Evolutionary conservation across 1,140 invertebrate genomes (phyloP), one percentile per base, ranked within the genome.

Genomic region (Eufriesea mexicana): DNA sequence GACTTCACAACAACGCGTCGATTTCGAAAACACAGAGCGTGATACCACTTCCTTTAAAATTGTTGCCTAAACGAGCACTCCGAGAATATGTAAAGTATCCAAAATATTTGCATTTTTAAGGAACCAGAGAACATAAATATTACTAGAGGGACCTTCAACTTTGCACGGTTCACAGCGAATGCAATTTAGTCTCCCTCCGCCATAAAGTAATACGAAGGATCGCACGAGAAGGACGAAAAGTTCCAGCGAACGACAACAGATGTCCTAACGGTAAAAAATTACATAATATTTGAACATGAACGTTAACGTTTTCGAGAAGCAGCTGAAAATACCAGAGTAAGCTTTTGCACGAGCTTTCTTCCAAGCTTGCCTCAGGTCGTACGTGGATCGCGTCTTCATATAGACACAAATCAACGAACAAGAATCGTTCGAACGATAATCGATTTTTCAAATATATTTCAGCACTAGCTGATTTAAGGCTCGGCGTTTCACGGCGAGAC

Each of bases 311-410:
- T 45, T 49, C 1, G 35, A 59, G 42, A 59, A 57, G 42, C 25
- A 47, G 45, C 25, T 67, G 51, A 68, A 35, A 84, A 51, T 90
- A 90, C 89, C 88, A 28, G 78, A 89, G 76, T 89, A 90, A 47
- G 86, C 75, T 80, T 89, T 87, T 59, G 88, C 75, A 14, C 89
- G 89, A 59, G 72, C 84, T 71, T 89, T 67, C 62, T 89, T 83
- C 90, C 88, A 90, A 74, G 85, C 85, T 47, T 85, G 84, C 82
- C 76, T 85, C 66, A 90, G 77, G 75, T 89, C 80, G 83, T 90
- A 91, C 20, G 88, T 86, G 25, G 84, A 87, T 64, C 81, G 86
- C 64, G 86, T 89, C 88, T 83, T 89, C 90, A 91, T 91, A 59
- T 85, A 84, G 84, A 77, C 81, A 66, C 67, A 83, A 9, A 57